A percentile compares a stretch with the other conserved stretches of the same genome.
These are phyloP conservation scores for Osedax fenrisi DNA, from an alignment of 2,888 invertebrate genomes.

Conservation along the genomic window DNA sequence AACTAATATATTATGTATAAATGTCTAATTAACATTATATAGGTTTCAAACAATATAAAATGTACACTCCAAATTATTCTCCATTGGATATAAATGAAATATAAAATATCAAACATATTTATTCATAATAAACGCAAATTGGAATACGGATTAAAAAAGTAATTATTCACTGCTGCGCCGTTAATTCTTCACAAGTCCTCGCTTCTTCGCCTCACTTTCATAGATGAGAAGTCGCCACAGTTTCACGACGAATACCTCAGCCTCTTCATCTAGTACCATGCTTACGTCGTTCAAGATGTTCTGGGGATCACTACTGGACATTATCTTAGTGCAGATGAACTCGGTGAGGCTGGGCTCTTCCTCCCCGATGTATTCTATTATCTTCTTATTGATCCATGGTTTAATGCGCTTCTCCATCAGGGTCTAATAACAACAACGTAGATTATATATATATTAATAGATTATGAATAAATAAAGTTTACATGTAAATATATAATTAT, in stretches of 20 bases:
- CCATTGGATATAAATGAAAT: too few relatives aligned
- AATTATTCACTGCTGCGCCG: too few relatives aligned
- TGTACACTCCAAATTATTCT: too few relatives aligned
- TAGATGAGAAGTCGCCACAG: slow-evolving; percentile 99
- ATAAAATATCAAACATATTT: too few relatives aligned
- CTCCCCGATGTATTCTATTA: slow-evolving; percentile 97
- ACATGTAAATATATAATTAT: not conserved
- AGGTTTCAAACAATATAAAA: too few relatives aligned
- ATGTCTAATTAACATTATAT: too few relatives aligned
- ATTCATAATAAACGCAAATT: too few relatives aligned
- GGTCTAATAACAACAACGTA: slow-evolving; percentile 32
- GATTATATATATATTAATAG: not conserved
- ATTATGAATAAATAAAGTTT: not conserved
- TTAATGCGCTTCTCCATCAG: slow-evolving; percentile 57
- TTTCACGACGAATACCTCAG: slow-evolving; percentile 98
- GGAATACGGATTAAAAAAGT: too few relatives aligned
- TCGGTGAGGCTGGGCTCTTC: slow-evolving; percentile 95
- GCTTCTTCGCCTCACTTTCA: slow-evolving; percentile 95
- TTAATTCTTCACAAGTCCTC: too few relatives aligned
- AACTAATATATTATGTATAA: too few relatives aligned
- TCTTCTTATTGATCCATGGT: slow-evolving; percentile 99
- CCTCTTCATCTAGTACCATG: slow-evolving; percentile 98
- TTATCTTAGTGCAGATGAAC: slow-evolving; percentile 95
- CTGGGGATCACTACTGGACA: slow-evolving; percentile 80
- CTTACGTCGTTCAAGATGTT: slow-evolving; percentile 93